phyloP scores from a whole-genome alignment of 2,888 invertebrate genomes.

The Andrena chrysosceles region DNA sequence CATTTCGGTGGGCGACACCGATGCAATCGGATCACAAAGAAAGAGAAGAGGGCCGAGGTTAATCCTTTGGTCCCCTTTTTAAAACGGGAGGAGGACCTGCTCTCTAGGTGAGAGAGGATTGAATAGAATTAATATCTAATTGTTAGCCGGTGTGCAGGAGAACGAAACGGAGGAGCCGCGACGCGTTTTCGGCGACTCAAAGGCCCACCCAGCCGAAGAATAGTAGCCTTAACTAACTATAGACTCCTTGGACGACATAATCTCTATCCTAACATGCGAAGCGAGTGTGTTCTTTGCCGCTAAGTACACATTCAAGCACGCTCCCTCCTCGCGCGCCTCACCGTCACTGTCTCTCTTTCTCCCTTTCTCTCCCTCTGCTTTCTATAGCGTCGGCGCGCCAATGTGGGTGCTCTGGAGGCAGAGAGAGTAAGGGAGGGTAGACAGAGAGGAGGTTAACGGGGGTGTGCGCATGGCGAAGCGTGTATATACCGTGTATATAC shows the following conservation, averaged over 20 bases:
- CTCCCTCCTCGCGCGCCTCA: constrained; percentile 50
- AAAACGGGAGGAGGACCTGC: constrained; percentile 17
- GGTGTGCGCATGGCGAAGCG: constrained; percentile 48
- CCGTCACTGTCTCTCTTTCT: neutral
- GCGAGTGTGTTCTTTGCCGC: constrained; percentile 77
- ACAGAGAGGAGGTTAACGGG: constrained; percentile 48
- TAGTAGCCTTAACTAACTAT: constrained; percentile 80
- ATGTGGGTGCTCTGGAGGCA: constrained; percentile 20
- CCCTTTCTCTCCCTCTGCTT: constrained; percentile 1
- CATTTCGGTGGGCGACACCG: neutral
- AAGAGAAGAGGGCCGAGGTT: constrained; percentile 57
- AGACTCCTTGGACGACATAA: constrained; percentile 78
- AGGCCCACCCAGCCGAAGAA: constrained; percentile 73
- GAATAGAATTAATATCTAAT: constrained; percentile 80
- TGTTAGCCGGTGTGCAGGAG: constrained; percentile 65
- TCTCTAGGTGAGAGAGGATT: constrained; percentile 43
- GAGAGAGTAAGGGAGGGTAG: neutral
- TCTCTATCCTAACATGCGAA: constrained; percentile 77
- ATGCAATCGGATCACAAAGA: constrained; percentile 53
- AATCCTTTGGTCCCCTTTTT: constrained; percentile 65
- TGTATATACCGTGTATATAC: constrained; percentile 7
- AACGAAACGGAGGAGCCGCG: constrained; percentile 25
- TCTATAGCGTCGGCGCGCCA: neutral
- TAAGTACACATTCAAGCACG: constrained; percentile 80
- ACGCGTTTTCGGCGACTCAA: constrained; percentile 68